Base-by-base conservation (phyloP, 2,113 vertebrate genomes). In the Cromileptes altivelis region DNA sequence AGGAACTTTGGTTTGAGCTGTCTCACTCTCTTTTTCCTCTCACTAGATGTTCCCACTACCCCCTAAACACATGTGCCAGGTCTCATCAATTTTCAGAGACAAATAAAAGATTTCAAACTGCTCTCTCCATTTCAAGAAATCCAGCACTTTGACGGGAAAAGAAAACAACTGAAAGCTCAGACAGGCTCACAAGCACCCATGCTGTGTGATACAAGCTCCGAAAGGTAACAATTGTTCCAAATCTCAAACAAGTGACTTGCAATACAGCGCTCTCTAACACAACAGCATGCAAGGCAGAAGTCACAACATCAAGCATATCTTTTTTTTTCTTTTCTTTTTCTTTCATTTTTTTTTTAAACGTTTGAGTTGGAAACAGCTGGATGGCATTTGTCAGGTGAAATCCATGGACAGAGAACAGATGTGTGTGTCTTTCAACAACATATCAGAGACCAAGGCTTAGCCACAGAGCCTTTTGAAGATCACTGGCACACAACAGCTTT, bases 401-500 rank as follows among this genome's bases (percentile, higher is more conserved):
- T 94, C 94, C 95, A 94, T 94, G 95, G 94, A 93, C 91, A 97
- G 97, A 98, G 97, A 97, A 98, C 97, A 98, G 97, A 96, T 96
- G 97, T 89, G 89, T 70, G 89, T 92, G 84, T 91, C 85, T 89
- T 94, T 92, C 82, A 87, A 88, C 85, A 82, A 84, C 86, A 92
- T 91, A 93, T 94, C 89, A 88, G 90, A 93, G 90, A 89, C 86
- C 88, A 94, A 95, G 95, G 96, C 96, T 97, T 95, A 97, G 96
- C 97, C 97, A 97, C 96, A 96, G 92, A 93, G 97, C 98, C 97
- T 97, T 99, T 98, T 97, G 97, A 97, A 97, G 97, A 97, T 97
- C 97, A 98, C 98, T 99, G 98, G 98, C 98, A 99, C 98, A 99
- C 97, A 96, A 96, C 91, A 96, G 96, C 96, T 97, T 97, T 97